Conservation (phyloP, 2,797 vertebrate species). For the Xerus rutilus region DNA sequence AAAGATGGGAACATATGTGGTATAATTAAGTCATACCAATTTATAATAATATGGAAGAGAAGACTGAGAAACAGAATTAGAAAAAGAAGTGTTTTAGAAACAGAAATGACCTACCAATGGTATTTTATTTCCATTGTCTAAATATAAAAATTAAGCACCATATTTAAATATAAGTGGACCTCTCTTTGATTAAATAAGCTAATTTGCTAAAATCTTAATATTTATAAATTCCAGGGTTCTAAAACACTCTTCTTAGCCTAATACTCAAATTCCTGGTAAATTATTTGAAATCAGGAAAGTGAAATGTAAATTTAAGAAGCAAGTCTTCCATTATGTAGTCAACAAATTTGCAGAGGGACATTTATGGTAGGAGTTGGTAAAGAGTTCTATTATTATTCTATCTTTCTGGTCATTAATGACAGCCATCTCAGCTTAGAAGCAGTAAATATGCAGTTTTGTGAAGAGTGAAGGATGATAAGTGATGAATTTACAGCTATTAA, state of each 20-base stretch:
- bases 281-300: constrained; percentile 1
- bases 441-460: neutral
- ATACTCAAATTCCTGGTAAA: neutral
- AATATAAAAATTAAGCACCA: neutral
- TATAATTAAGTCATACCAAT: neutral
- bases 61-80: neutral
- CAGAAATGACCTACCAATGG: neutral
- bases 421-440: neutral
- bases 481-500: neutral
- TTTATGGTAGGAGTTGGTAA: neutral
- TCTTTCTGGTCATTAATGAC: neutral
- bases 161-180: constrained; percentile 48
- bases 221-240: constrained; percentile 3
- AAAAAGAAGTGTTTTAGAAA: neutral
- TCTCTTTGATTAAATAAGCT: constrained; percentile 5
- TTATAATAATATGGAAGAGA: neutral
- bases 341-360: neutral
- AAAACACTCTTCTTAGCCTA: neutral
- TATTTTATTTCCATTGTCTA: neutral
- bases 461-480: neutral
- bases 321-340: neutral
- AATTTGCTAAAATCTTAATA: neutral
- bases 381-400: neutral
- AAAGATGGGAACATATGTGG: constrained; percentile 36
- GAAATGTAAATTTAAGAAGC: neutral